Conservation (phyloP, 2,113 vertebrate genomes). For the Xyliphius kryptos region DNA sequence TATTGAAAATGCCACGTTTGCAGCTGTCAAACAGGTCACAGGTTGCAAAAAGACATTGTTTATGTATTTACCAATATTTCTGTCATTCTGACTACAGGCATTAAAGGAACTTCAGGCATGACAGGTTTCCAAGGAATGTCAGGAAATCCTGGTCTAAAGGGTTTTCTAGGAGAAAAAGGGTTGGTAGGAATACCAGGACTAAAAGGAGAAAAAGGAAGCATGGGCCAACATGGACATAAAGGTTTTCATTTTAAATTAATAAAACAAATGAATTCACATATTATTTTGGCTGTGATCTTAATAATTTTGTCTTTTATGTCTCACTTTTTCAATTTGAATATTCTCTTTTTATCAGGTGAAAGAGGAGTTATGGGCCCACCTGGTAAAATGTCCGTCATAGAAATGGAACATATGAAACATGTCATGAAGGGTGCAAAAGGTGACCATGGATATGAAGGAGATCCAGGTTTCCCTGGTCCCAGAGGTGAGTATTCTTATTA, state of each 20-base stretch:
- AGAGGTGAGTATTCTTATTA: slow-evolving; percentile 72
- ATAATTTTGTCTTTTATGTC: no score
- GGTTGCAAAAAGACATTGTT: no score
- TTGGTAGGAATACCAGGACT: slow-evolving; percentile 59
- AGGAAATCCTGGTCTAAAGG: slow-evolving; percentile 67
- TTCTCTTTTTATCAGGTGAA: slow-evolving; percentile 66
- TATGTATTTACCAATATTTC: no score
- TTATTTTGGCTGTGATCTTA: not conserved
- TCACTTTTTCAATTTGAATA: not conserved
- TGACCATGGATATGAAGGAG: slow-evolving; percentile 65
- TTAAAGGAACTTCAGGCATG: slow-evolving; percentile 75
- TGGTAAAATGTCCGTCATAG: slow-evolving; percentile 60
- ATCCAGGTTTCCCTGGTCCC: slow-evolving; percentile 66
- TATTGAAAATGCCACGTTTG: no score
- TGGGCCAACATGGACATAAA: slow-evolving; percentile 72
- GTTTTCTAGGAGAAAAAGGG: slow-evolving; percentile 68
- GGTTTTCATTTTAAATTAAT: slow-evolving; percentile 55
- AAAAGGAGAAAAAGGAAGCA: slow-evolving; percentile 68
- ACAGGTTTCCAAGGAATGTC: slow-evolving; percentile 74
- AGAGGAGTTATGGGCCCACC: slow-evolving; percentile 72
- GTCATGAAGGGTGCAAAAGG: slow-evolving; percentile 86
- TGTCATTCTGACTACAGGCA: no score
- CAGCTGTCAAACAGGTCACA: no score
- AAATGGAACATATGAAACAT: slow-evolving; percentile 54
- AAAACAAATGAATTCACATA: not conserved